These are phyloP conservation scores for Invenusta paracnida DNA, from an alignment of 2,888 invertebrate species.

Conservation along the genomic window DNA sequence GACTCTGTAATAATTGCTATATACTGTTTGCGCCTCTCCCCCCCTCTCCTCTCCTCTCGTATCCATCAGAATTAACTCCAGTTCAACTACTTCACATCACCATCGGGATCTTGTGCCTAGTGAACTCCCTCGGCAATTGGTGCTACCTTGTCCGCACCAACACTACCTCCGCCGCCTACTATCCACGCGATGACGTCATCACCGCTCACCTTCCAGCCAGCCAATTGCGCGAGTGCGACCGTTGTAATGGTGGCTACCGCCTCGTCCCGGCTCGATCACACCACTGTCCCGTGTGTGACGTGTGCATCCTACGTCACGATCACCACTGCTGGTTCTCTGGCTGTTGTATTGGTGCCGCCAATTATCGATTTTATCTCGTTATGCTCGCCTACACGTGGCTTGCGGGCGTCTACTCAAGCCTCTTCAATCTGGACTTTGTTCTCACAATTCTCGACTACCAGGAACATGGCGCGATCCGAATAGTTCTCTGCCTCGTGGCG, in stretches of 20 bases:
- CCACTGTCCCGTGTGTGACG: constrained; percentile 75
- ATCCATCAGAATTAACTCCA: no score
- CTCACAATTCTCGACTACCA: not conserved
- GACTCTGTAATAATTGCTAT: no score
- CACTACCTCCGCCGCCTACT: not conserved
- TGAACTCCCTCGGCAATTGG: no score
- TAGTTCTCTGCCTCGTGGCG: constrained; percentile 7
- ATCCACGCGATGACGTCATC: no score
- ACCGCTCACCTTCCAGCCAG: not conserved
- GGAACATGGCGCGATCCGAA: not conserved
- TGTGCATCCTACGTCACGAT: constrained; percentile 71
- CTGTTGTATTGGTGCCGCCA: constrained; percentile 36
- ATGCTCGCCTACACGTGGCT: constrained; percentile 38
- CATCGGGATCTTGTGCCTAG: no score
- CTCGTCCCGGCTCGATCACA: constrained; percentile 64
- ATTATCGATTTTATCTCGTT: constrained; percentile 40
- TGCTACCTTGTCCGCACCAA: not conserved
- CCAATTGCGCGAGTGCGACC: not conserved
- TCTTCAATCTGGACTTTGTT: constrained; percentile 20
- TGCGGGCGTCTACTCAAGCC: not conserved
- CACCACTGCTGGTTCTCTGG: constrained; percentile 41
- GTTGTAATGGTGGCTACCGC: no score
- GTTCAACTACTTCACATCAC: no score
- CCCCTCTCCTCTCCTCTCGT: no score
- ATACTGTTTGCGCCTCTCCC: no score